These are phyloP conservation scores for Nestor notabilis DNA, from an alignment of 2,113 vertebrate species.

Conservation along the genomic window DNA sequence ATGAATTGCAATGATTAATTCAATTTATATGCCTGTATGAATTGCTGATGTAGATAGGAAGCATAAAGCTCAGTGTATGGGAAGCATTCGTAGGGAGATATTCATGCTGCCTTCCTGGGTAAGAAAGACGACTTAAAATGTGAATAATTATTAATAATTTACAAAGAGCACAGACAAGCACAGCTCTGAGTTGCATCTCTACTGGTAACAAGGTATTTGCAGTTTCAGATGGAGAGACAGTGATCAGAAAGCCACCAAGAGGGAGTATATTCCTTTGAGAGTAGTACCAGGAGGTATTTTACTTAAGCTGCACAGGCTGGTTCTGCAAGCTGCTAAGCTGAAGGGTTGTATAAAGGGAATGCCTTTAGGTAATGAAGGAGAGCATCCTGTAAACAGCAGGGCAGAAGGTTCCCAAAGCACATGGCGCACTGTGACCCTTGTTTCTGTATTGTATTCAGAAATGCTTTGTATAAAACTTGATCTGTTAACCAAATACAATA, in stretches of 20 bases:
- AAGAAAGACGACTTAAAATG: background rate
- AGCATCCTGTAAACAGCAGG: background rate
- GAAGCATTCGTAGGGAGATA: background rate
- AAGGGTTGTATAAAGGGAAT: background rate
- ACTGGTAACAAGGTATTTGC: background rate
- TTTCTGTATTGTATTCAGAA: background rate
- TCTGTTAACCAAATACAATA: background rate
- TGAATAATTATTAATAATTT: background rate
- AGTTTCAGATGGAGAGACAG: background rate
- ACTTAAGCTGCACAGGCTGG: background rate
- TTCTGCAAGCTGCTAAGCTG: background rate
- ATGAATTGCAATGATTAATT: background rate
- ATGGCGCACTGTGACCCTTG: accelerated
- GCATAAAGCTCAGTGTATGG: background rate
- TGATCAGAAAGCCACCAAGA: background rate
- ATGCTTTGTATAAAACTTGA: background rate
- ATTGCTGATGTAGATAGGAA: background rate
- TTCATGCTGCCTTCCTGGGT: background rate
- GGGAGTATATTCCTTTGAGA: background rate
- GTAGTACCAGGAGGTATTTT: background rate
- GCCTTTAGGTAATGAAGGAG: background rate
- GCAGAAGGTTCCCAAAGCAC: background rate
- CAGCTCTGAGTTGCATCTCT: background rate
- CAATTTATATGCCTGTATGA: background rate
- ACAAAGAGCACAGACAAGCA: background rate